Conservation (phyloP, 64 coral and sea anemone genomes). For the Actinia tenebrosa region DNA sequence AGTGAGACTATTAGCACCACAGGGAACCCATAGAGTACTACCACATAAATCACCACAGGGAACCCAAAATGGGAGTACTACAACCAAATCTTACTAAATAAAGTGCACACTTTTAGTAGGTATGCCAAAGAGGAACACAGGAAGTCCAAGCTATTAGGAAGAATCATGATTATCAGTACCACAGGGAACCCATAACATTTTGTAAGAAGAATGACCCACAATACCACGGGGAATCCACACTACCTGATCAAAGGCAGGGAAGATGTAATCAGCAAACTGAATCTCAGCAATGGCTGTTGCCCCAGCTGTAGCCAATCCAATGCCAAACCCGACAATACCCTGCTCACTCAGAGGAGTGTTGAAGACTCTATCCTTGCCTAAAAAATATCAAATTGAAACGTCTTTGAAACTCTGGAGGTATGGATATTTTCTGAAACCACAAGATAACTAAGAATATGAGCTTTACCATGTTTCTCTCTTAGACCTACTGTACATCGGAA, state of each 20-base stretch:
- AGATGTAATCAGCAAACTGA: conserved; percentile 99
- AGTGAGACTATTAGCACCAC: too few species aligned
- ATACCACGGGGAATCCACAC: neutral
- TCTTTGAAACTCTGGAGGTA: too few species aligned
- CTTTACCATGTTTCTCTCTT: conserved; percentile 89
- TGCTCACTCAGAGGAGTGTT: conserved; percentile 95
- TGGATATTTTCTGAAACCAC: too few species aligned
- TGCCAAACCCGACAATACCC: conserved; percentile 99
- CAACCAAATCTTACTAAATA: too few species aligned
- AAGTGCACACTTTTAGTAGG: neutral
- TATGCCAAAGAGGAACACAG: neutral
- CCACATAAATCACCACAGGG: neutral
- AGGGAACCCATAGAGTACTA: neutral
- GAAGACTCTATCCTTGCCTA: conserved; percentile 99
- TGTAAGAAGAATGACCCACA: neutral
- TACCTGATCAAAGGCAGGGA: conserved; percentile 99
- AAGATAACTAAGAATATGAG: neutral
- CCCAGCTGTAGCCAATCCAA: conserved; percentile 86
- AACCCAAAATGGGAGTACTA: too few species aligned
- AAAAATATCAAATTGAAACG: neutral
- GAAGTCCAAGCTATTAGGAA: neutral
- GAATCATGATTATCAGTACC: neutral
- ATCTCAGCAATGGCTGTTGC: conserved; percentile 96
- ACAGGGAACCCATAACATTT: neutral
- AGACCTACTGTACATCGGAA: conserved; percentile 99